phyloP scores from a whole-genome alignment of 2,113 vertebrate species.

The Triplophysa dalaica region DNA sequence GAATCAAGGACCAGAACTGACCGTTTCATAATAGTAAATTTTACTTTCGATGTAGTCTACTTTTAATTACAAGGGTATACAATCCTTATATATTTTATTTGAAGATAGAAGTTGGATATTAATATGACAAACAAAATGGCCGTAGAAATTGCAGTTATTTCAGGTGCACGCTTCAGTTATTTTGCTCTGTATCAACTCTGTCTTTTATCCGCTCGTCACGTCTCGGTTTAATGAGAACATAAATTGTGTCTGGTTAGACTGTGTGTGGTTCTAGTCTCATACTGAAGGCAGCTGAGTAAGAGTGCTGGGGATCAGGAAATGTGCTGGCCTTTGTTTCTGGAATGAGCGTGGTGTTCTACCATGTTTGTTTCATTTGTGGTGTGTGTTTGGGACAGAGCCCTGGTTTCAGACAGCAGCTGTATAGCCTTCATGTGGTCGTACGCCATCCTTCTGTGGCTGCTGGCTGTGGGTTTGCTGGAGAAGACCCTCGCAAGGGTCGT shows the following conservation, averaged over 20 bases:
- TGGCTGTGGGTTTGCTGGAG: slow-evolving; percentile 58
- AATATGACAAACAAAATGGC: too few species aligned
- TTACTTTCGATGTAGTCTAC: too few species aligned
- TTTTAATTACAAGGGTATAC: too few species aligned
- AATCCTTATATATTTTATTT: too few species aligned
- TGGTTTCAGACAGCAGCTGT: background rate
- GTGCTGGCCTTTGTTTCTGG: slow-evolving; percentile 64
- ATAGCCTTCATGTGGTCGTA: slow-evolving; percentile 58
- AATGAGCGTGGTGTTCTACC: slow-evolving; percentile 13
- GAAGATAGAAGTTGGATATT: too few species aligned
- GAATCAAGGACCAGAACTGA: too few species aligned
- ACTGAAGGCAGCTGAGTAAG: slow-evolving; percentile 55
- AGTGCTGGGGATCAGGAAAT: slow-evolving; percentile 68
- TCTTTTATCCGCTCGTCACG: background rate
- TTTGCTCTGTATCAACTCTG: slow-evolving; percentile 1
- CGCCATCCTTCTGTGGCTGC: slow-evolving; percentile 57
- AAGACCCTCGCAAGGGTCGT: slow-evolving; percentile 57
- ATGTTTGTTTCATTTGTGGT: slow-evolving; percentile 66
- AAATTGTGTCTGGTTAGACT: slow-evolving; percentile 20
- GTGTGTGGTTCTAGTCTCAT: slow-evolving; percentile 22
- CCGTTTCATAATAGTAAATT: too few species aligned
- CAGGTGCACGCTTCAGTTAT: background rate
- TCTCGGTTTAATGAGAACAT: slow-evolving; percentile 33
- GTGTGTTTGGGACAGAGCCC: slow-evolving; percentile 53
- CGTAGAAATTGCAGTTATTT: background rate